These are phyloP conservation scores for Puntigrus tetrazona DNA, from an alignment of 2,113 vertebrate genomes.

Conservation along the genomic window DNA sequence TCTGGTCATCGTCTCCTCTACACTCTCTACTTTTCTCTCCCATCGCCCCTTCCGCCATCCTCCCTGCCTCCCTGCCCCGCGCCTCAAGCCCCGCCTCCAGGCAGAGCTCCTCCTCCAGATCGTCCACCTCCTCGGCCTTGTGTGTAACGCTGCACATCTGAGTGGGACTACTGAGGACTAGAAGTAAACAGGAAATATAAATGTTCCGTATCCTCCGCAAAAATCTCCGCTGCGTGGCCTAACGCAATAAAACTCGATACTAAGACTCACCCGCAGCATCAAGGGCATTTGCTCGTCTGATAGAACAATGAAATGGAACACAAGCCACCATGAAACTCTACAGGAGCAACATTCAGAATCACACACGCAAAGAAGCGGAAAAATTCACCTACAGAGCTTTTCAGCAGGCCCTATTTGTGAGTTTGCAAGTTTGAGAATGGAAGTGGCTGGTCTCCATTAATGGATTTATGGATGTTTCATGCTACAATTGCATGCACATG, in stretches of 20 bases:
- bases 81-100: slow-evolving; percentile 79
- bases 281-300: neutral
- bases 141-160: slow-evolving; percentile 66
- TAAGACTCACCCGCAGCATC: slow-evolving; percentile 20
- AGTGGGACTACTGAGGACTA: slow-evolving; percentile 1
- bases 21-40: slow-evolving; percentile 56
- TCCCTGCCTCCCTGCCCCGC: slow-evolving; percentile 69
- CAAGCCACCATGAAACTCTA: slow-evolving; percentile 21
- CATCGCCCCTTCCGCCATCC: slow-evolving; percentile 65
- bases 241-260: slow-evolving; percentile 14
- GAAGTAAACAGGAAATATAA: slow-evolving; percentile 42
- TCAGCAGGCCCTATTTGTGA: neutral
- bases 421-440: neutral
- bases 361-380: slow-evolving; percentile 10
- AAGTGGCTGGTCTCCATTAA: neutral
- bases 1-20: slow-evolving; percentile 69
- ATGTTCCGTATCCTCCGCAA: slow-evolving; percentile 1
- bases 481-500: neutral
- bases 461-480: neutral
- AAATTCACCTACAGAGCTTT: neutral
- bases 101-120: slow-evolving; percentile 83
- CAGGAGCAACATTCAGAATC: slow-evolving; percentile 1
- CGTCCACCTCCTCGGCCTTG: slow-evolving; percentile 85
- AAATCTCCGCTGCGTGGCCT: slow-evolving; percentile 27
- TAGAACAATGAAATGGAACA: neutral